phyloP scores from a whole-genome alignment of 1,140 invertebrate genomes.

The Elymnias hypermnestra region DNA sequence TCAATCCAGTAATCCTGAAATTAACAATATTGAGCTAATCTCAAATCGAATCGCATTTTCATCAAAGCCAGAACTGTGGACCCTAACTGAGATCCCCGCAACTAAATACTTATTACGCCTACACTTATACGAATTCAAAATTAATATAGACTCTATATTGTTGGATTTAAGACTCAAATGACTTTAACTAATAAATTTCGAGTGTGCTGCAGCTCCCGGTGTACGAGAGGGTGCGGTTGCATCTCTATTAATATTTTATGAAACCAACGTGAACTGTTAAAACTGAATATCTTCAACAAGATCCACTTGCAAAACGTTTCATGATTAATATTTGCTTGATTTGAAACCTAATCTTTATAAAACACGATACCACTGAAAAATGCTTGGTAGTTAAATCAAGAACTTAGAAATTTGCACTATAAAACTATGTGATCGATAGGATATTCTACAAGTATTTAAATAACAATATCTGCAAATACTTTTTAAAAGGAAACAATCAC shows the following conservation, averaged over 20 bases:
- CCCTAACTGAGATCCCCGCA: constrained; percentile 29
- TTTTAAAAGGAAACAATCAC: too few species aligned
- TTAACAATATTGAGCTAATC: constrained; percentile 29
- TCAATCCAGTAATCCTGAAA: constrained; percentile 13
- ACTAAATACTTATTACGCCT: constrained; percentile 38
- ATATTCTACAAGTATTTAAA: too few species aligned
- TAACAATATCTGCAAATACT: too few species aligned
- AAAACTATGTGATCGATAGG: too few species aligned
- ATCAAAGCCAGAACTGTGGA: constrained; percentile 26
- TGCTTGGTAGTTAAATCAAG: too few species aligned
- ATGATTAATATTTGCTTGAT: too few species aligned
- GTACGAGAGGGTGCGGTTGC: constrained; percentile 23
- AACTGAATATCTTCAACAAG: constrained; percentile 22
- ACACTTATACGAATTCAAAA: neutral
- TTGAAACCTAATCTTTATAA: too few species aligned
- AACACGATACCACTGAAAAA: too few species aligned
- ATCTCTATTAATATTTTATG: constrained; percentile 39
- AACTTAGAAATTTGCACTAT: too few species aligned
- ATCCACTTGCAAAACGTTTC: constrained; percentile 5
- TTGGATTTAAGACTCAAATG: constrained; percentile 5
- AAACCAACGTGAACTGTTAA: constrained; percentile 29
- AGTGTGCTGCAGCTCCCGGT: constrained; percentile 2
- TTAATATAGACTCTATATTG: constrained; percentile 1
- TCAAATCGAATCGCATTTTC: constrained; percentile 27
- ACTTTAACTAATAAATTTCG: constrained; percentile 1